phyloP scores from a whole-genome alignment of 2,113 vertebrate genomes.

The Chrysochloris asiatica region DNA sequence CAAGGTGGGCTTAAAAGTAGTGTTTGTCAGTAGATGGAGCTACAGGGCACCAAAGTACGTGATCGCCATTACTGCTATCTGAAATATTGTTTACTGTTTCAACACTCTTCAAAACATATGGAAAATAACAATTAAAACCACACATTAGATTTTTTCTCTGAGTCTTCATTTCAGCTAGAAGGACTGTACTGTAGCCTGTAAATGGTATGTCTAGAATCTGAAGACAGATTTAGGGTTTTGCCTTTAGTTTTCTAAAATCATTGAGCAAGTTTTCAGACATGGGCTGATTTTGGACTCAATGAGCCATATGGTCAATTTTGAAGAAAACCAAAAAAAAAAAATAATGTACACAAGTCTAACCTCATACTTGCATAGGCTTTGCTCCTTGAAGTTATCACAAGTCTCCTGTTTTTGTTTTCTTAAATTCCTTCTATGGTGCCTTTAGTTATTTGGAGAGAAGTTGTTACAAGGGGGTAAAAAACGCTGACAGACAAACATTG shows the following conservation, averaged over 20 bases:
- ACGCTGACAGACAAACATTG: neutral
- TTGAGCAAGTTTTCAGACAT: neutral
- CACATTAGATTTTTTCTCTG: neutral
- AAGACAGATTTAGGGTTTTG: neutral
- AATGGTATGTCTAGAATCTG: neutral
- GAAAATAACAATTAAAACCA: neutral
- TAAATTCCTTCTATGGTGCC: neutral
- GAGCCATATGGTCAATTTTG: neutral
- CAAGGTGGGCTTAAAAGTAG: neutral
- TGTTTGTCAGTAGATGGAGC: neutral
- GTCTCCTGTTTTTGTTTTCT: neutral
- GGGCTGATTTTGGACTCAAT: neutral
- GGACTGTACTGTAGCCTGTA: neutral
- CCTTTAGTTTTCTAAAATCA: neutral
- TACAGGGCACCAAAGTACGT: neutral
- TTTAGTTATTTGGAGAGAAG: conserved; percentile 12
- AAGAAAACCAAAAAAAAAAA: neutral
- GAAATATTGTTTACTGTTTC: conserved; percentile 1
- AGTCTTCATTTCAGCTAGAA: neutral
- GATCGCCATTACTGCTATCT: neutral
- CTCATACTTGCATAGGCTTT: neutral
- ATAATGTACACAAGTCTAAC: neutral
- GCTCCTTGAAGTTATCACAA: neutral
- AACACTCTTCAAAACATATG: neutral
- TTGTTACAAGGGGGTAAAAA: neutral